Base-by-base conservation (phyloP, 2,797 vertebrate species). In the Peromyscus melanophrys region DNA sequence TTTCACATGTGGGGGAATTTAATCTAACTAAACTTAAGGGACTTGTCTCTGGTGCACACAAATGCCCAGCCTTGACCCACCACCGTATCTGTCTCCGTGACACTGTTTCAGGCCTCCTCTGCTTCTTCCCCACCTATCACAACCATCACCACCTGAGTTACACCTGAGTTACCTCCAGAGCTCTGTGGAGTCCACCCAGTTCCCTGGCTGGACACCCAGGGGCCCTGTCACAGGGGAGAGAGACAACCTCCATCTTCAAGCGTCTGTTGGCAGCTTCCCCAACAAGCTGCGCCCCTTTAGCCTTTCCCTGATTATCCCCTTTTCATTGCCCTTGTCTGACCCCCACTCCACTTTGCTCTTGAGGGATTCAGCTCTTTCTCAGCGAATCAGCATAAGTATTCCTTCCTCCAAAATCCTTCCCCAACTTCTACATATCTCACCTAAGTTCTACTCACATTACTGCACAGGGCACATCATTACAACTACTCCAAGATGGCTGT, bases 361-460 rank as follows among this genome's bases (percentile, higher is more conserved):
- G 73, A 34, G 49, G 52, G 49, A 90, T 57, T 81, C 27, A 21
- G 1, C 57, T 94, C 9, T 43, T 85, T 82, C 52, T 85, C 25
- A 82, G 23, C 57, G 16, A 69, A 55, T 27, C 21, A 34, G 11
- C 29, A 4, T n/a, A 46, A 89, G 49, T 14, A 25, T 34, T 82
- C 75, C 46, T 87, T 21, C 61, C 57, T 95, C 57, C 13, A 63
- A 27, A 71, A 83, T 25, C 85, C 25, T 78, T 23, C 49, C 23
- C 55, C 14, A 63, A 43, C 0, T 63, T 80, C 67, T 67, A 11
- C 29, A 52, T 37, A 4, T 52, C 46, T 81, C 8, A 0, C 37
- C 19, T 0, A 0, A 1, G n/a, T 27, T 55, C 46, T 0, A 3
- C 1, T 21, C 4, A 46, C 17, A 2, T 34, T 52, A 37, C 7